phyloP scores from a whole-genome alignment of 2,797 vertebrate genomes.

The Pseudotriccus pelzelni region DNA sequence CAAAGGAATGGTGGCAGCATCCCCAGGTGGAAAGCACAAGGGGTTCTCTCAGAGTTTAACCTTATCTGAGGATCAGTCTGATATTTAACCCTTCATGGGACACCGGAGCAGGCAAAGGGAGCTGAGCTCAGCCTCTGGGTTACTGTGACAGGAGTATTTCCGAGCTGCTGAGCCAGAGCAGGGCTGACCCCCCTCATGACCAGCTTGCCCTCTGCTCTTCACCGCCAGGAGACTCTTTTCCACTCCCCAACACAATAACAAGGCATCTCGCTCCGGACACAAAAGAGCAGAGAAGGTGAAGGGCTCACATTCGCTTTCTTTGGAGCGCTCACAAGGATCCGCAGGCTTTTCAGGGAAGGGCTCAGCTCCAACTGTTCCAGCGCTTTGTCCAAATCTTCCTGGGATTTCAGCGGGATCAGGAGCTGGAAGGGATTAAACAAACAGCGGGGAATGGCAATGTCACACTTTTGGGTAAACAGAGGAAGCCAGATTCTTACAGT shows the following conservation, averaged over 20 bases:
- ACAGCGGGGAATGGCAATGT: background rate
- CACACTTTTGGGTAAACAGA: conserved; percentile 45
- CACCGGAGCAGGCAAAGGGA: background rate
- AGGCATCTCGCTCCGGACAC: background rate
- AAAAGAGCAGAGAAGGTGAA: conserved; percentile 10
- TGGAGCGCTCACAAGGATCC: conserved; percentile 86
- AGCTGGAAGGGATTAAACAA: conserved; percentile 76
- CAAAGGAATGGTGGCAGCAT: background rate
- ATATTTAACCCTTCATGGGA: background rate
- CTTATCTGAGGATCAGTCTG: background rate
- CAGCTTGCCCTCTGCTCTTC: background rate
- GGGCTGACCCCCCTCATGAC: background rate
- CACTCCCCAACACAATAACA: conserved; percentile 5
- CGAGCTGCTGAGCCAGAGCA: background rate
- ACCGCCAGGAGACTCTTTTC: background rate
- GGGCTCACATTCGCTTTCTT: conserved; percentile 85
- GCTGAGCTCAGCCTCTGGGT: background rate
- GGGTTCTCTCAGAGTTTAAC: background rate
- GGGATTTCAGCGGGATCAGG: conserved; percentile 86
- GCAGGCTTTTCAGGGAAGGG: conserved; percentile 83
- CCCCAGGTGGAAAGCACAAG: background rate
- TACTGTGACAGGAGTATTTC: background rate
- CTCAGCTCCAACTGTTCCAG: conserved; percentile 80
- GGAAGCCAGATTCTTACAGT: background rate
- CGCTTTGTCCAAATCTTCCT: conserved; percentile 90